Evolutionary conservation across 35 echinoderm and acorn worm species (phyloP), one percentile per base, ranked within the genome.

Genomic region (Lytechinus pictus): DNA sequence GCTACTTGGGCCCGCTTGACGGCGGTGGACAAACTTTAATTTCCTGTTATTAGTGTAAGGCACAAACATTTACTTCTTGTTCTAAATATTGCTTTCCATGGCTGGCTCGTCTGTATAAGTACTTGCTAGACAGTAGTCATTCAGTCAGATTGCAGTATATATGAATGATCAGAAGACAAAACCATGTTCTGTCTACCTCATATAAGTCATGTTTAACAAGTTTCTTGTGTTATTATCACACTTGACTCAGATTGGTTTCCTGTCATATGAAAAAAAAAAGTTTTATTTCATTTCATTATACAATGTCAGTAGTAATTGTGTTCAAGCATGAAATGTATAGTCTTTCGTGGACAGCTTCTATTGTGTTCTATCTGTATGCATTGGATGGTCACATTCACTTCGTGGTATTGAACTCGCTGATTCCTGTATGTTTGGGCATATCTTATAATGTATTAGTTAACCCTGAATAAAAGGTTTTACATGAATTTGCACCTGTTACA

Each of bases 41-140:
- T 93, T 93, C 92, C 92, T 93, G 92, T 93, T 93, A 93, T 93
- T 93, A 93, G 92, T 57, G 54, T 54, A 93, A 55, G 27, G 92
- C 54, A 55, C 92, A 93, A 93, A 93, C 92, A 93, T 93, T 93
- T 93, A 93, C 92, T 54, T 53, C 92, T 93, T 54, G 29, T 90
- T 54, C 88, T 10, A 90, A 90, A 90, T 90, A 90, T 90, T 90
- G 52, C 29, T 44, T 52, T 54, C 28, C 66, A n/a, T 79, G 66
- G 21, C 19, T n/a, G 28, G 87, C 87, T 29, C 11, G 55, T 11
- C 55, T 9, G 56, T 13, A 9, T 58, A 10, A 11, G 86, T 51
- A 90, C 27, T 90, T 11, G 88, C 88, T 90, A 79, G 66, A 79
- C 19, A 16, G 66, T 24, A 60, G 9, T 60, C 16, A 12, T 60